Conservation (phyloP, 2,888 invertebrate genomes). For the Brassicogethes aeneus region DNA sequence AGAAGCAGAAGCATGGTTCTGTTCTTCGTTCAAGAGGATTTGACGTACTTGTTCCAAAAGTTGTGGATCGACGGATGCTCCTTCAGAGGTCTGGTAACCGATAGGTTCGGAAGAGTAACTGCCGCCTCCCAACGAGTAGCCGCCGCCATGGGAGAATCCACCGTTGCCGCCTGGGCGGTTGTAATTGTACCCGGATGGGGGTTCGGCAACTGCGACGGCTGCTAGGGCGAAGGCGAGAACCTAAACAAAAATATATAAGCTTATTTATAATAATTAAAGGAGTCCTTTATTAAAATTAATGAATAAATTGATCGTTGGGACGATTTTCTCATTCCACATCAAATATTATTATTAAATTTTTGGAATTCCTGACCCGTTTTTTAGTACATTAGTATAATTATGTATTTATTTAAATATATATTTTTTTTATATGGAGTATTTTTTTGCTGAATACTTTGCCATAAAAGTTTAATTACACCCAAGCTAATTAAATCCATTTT, state of each 20-base stretch:
- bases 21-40: constrained; percentile 75
- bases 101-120: constrained; percentile 64
- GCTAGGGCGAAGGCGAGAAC: constrained; percentile 77
- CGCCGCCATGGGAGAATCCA: constrained; percentile 28
- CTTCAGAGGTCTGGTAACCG: constrained; percentile 74
- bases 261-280: too few species aligned
- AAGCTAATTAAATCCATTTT: too few species aligned
- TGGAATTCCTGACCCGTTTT: too few species aligned
- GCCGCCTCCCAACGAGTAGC: constrained; percentile 32
- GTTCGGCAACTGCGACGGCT: constrained; percentile 64
- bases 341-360: too few species aligned
- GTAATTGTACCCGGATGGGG: constrained; percentile 69
- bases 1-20: constrained; percentile 48
- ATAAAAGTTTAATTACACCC: too few species aligned
- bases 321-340: too few species aligned
- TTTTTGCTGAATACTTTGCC: too few species aligned
- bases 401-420: too few species aligned
- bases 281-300: too few species aligned
- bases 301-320: too few species aligned
- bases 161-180: constrained; percentile 52
- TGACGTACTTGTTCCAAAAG: constrained; percentile 78
- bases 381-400: too few species aligned
- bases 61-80: constrained; percentile 70
- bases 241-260: constrained; percentile 44
- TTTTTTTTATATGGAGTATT: too few species aligned